Evolutionary conservation across 2,888 invertebrate species (phyloP).

Genomic region (Ophion costatus): DNA sequence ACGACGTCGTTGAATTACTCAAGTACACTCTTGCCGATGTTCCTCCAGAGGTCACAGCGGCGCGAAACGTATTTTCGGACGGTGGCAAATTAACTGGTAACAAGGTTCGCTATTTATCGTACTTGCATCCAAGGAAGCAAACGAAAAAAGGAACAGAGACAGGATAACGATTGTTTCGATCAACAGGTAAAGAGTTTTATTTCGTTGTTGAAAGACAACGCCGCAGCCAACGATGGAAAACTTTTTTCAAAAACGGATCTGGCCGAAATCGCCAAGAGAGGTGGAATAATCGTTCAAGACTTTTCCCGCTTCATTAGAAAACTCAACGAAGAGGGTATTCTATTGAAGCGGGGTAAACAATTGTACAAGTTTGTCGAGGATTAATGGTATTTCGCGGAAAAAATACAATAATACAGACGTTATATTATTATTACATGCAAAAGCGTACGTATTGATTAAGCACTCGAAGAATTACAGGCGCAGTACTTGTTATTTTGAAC

Average conservation of each 20-base stretch:
- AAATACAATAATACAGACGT: slow-evolving; percentile 3
- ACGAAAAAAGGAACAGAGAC: slow-evolving; percentile 13
- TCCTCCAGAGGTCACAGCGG: slow-evolving; percentile 56
- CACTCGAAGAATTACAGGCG: not conserved
- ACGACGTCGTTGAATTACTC: slow-evolving; percentile 93
- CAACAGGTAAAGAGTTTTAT: slow-evolving; percentile 88
- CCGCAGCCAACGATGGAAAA: slow-evolving; percentile 88
- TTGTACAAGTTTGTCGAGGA: slow-evolving; percentile 88
- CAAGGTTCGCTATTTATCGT: slow-evolving; percentile 69
- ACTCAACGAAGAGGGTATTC: slow-evolving; percentile 93
- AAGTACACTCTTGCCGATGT: slow-evolving; percentile 85
- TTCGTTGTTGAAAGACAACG: slow-evolving; percentile 87
- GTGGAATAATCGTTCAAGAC: slow-evolving; percentile 87
- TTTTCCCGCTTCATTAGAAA: slow-evolving; percentile 90
- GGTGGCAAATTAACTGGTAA: slow-evolving; percentile 84
- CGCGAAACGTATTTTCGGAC: slow-evolving; percentile 85
- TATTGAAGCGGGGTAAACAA: slow-evolving; percentile 92
- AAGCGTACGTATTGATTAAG: slow-evolving; percentile 6
- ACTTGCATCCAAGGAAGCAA: not conserved
- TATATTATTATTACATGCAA: not conserved
- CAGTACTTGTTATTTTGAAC: not conserved
- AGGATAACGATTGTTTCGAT: slow-evolving; percentile 79
- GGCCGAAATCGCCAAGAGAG: slow-evolving; percentile 88
- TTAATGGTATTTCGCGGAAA: slow-evolving; percentile 64
- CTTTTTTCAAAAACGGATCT: slow-evolving; percentile 91